Conservation (phyloP, 37 sponge, comb jelly and placozoan species). For the Tethya wilhelma region DNA sequence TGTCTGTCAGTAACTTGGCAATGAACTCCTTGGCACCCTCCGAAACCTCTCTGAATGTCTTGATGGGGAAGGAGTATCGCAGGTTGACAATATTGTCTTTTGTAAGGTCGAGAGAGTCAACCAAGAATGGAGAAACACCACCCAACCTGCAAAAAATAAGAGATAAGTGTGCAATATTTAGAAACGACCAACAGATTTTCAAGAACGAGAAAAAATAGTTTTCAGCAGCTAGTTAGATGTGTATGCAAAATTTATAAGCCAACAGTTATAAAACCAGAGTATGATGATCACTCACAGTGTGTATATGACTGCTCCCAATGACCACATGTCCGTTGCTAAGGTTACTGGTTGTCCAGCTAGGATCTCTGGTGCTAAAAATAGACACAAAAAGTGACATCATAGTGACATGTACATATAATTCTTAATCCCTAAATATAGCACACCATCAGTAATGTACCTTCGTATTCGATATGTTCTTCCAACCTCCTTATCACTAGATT, state of each 20-base stretch:
- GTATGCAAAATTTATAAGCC: no score
- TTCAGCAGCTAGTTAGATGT: background rate
- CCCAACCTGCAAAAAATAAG: conserved; percentile 49
- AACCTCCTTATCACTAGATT: conserved; percentile 4
- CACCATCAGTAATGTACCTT: conserved; percentile 11
- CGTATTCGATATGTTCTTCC: conserved; percentile 25
- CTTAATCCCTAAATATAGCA: background rate
- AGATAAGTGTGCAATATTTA: background rate
- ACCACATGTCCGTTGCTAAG: conserved; percentile 79
- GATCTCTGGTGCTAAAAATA: conserved; percentile 76
- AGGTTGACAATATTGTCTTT: conserved; percentile 57
- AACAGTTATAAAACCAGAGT: no score
- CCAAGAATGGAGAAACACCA: conserved; percentile 70
- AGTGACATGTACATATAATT: background rate
- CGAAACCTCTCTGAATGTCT: conserved; percentile 50
- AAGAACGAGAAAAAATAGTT: background rate
- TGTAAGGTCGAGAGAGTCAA: conserved; percentile 51
- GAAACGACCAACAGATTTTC: background rate
- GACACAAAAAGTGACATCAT: background rate
- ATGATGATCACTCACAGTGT: conserved; percentile 35
- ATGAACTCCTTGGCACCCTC: conserved; percentile 44
- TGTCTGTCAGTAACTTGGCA: conserved; percentile 44
- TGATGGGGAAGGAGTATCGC: conserved; percentile 30
- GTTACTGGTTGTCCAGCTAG: conserved; percentile 49
- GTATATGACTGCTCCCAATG: conserved; percentile 51